Evolutionary conservation across 2,113 vertebrate genomes (phyloP), one percentile per base, ranked within the genome.

Genomic region (Nesoenas mayeri): DNA sequence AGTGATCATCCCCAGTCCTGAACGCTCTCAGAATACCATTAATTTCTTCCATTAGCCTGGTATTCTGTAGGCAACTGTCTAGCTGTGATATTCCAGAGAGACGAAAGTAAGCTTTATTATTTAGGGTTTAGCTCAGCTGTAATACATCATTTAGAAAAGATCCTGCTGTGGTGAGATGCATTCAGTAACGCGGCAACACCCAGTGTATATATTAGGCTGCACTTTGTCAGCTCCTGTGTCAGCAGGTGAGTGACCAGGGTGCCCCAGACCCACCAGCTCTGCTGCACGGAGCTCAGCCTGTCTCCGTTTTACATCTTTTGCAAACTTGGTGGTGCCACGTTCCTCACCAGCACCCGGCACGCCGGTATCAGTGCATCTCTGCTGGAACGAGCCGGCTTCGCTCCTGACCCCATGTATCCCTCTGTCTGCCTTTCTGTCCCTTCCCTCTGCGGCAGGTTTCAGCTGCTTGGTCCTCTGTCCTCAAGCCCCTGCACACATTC

Each of bases 351-450:
- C n/a, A 11, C 51, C 50, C 1, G 0, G 12, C 47, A 44, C 4
- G 1, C 20, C 0, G 7, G 11, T 29, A 3, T 22, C 6, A 0
- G 2, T 12, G 53, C 16, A 2, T 25, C 70, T 56, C 58, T n/a
- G 36, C 25, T 2, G 50, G 50, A 51, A 25, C 9, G 42, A 47
- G 54, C 47, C 48, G 58, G 71, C 71, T 69, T 21, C 58, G 71
- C 65, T 72, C 65, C 89, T 26, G 71, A 2, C 51, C 11, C 1
- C 10, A 2, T 15, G 58, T 47, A 1, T 28, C 50, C 6, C 0
- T 22, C n/a, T 53, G 10, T 25, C 67, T 3, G 10, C 48, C 48
- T 66, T 58, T 44, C 20, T 36, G 29, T 29, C 1, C 2, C 17
- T 61, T 32, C 31, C 51, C 9, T 40, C 32, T 56, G 57, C 16